Evolutionary conservation across 2,797 vertebrate genomes (phyloP).

Genomic region (Chaetodon trifasciatus): DNA sequence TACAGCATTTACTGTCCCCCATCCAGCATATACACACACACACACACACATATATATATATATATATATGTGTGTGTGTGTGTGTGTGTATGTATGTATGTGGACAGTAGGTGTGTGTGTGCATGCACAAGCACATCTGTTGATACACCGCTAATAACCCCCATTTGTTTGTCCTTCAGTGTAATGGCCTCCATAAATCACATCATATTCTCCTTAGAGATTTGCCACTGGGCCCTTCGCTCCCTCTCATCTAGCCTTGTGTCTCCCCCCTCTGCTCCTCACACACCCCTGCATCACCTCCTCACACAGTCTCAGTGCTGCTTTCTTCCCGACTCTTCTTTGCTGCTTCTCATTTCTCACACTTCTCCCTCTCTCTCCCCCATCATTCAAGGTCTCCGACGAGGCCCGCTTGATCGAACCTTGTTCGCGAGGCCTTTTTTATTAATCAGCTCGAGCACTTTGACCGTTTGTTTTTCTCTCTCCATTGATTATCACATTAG

Average conservation of each 20-base stretch:
- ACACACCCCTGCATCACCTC: slow-evolving; percentile 27
- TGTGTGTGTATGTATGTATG: slow-evolving; percentile 3
- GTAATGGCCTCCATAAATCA: slow-evolving; percentile 87
- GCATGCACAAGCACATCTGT: slow-evolving; percentile 58
- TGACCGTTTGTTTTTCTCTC: slow-evolving; percentile 39
- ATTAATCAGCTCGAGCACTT: slow-evolving; percentile 45
- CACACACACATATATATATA: too few relatives aligned
- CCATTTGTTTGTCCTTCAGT: slow-evolving; percentile 85
- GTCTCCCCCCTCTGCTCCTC: slow-evolving; percentile 38
- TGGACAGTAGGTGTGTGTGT: not conserved
- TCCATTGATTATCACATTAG: slow-evolving; percentile 75
- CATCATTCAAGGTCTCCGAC: slow-evolving; percentile 49
- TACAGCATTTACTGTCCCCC: slow-evolving; percentile 38
- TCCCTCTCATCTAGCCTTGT: slow-evolving; percentile 71
- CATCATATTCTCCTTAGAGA: slow-evolving; percentile 80
- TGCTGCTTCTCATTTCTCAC: slow-evolving; percentile 18
- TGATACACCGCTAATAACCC: slow-evolving; percentile 80
- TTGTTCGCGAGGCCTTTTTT: slow-evolving; percentile 50
- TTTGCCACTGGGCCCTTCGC: slow-evolving; percentile 67
- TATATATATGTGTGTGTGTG: too few relatives aligned
- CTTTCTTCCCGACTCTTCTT: slow-evolving; percentile 5
- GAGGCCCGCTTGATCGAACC: slow-evolving; percentile 52
- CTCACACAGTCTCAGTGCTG: slow-evolving; percentile 10
- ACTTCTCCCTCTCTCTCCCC: not conserved
- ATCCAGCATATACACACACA: slow-evolving; percentile 25